These are phyloP conservation scores for Conops quadrifasciatus DNA, from an alignment of 2,888 invertebrate genomes.

Conservation along the genomic window DNA sequence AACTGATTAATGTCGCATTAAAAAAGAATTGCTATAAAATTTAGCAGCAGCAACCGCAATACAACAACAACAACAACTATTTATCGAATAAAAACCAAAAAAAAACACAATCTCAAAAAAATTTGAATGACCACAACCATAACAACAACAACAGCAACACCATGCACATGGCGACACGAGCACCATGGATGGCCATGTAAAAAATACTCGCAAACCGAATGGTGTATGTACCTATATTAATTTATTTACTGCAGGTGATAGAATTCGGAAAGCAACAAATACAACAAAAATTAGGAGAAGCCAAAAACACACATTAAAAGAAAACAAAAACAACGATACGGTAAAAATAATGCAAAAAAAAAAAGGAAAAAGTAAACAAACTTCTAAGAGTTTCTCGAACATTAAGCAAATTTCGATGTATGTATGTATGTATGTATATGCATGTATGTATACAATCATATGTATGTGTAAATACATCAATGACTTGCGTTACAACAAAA, in stretches of 20 bases:
- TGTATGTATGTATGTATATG: not conserved
- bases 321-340: not conserved
- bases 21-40: slow-evolving; percentile 19
- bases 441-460: no score
- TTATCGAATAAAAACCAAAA: not conserved
- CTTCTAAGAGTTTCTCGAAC: no score
- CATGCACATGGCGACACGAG: not conserved
- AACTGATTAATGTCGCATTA: slow-evolving; percentile 31
- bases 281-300: not conserved
- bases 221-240: not conserved
- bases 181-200: not conserved
- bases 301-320: not conserved
- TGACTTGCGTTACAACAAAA: not conserved
- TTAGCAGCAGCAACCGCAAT: not conserved
- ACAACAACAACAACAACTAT: not conserved
- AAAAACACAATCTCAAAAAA: not conserved
- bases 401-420: not conserved
- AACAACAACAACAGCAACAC: not conserved
- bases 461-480: not conserved
- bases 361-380: not conserved
- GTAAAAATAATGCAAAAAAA: slow-evolving; percentile 1
- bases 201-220: not conserved
- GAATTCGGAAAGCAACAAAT: not conserved
- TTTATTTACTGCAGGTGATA: slow-evolving; percentile 26
- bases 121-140: not conserved